These are phyloP conservation scores for Aplysina aerophoba DNA, from an alignment of 37 sponge, comb jelly and placozoan genomes.

Conservation along the genomic window DNA sequence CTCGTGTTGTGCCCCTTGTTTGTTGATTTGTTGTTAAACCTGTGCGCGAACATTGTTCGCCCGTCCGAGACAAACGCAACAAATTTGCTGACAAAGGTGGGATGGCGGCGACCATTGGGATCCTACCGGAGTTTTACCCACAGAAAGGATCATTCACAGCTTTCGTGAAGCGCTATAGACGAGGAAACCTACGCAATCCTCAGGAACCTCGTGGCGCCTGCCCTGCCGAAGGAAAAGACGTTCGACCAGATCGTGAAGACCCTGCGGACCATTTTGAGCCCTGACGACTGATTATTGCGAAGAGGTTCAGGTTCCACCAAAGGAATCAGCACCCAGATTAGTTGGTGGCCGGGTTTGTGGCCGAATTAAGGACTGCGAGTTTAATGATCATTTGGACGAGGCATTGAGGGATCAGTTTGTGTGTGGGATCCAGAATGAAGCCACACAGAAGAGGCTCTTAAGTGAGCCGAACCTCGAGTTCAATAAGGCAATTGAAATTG, in stretches of 20 bases:
- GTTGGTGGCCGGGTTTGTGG: background rate
- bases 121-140: conserved; percentile 30
- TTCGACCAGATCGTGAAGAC: background rate
- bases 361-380: background rate
- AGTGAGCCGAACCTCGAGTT: background rate
- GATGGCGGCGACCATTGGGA: conserved; percentile 12
- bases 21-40: no score
- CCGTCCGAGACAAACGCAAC: no score
- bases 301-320: no score
- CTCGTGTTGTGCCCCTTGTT: no score
- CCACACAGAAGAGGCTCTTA: conserved; percentile 12
- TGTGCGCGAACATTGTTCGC: no score
- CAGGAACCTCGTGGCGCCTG: conserved; percentile 18
- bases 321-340: conserved; percentile 1
- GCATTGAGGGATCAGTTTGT: conserved; percentile 24
- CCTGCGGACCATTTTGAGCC: background rate
- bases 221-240: background rate
- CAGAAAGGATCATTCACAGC: background rate
- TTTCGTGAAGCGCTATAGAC: conserved; percentile 21
- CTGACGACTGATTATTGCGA: background rate
- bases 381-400: background rate
- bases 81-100: background rate
- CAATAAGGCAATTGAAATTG: conserved; percentile 19
- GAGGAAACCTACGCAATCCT: conserved; percentile 1
- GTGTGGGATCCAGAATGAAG: background rate